Evolutionary conservation across 2,888 invertebrate species (phyloP).

Genomic region (Drosophila demipolita): DNA sequence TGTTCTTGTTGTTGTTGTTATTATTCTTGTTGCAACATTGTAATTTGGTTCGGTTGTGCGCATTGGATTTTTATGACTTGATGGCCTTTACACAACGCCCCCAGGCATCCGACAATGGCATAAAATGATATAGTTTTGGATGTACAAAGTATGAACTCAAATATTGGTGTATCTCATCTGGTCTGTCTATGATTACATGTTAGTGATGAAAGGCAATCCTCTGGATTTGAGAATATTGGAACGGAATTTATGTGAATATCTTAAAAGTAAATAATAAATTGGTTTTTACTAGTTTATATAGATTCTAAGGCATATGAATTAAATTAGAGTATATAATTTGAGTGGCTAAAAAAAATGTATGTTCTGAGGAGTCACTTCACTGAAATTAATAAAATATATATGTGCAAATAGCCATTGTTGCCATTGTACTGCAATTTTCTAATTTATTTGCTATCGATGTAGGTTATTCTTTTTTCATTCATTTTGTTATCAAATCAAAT

Average conservation of each 20-base stretch:
- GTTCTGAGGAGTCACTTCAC: neutral
- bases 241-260: neutral
- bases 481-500: constrained; percentile 65
- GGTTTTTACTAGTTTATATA: neutral
- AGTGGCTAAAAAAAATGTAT: neutral
- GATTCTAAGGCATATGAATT: neutral
- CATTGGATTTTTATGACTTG: constrained; percentile 67
- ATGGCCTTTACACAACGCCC: constrained; percentile 45
- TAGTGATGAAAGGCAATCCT: neutral
- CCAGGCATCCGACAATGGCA: constrained; percentile 43
- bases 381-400: neutral
- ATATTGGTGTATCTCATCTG: neutral
- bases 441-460: constrained; percentile 58
- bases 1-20: constrained; percentile 45
- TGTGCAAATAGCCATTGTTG: neutral
- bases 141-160: neutral
- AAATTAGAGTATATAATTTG: neutral
- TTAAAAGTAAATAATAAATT: neutral
- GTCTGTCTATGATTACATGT: neutral
- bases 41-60: constrained; percentile 59
- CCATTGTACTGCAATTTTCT: constrained; percentile 40
- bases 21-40: constrained; percentile 61
- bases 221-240: neutral
- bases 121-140: constrained; percentile 19
- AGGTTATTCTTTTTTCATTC: constrained; percentile 33